Conservation (phyloP, 2,888 invertebrate genomes). For the Trichopria drosophilae region DNA sequence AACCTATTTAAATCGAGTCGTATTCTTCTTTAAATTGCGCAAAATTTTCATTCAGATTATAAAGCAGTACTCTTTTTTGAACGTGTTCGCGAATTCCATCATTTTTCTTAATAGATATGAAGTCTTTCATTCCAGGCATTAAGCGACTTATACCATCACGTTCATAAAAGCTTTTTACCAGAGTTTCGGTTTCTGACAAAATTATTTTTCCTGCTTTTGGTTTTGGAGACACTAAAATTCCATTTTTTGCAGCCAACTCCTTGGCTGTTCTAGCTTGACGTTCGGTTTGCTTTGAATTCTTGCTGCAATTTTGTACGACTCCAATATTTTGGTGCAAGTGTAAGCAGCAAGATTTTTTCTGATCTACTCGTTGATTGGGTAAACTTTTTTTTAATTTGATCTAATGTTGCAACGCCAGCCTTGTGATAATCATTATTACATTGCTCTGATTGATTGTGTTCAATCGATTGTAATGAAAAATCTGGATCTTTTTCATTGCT, state of each 20-base stretch:
- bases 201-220: conserved; percentile 5
- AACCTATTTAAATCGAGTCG: conserved; percentile 21
- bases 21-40: conserved; percentile 4
- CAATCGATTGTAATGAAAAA: too few species aligned
- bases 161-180: conserved; percentile 3
- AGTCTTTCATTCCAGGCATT: conserved; percentile 35
- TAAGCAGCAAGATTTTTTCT: too few species aligned
- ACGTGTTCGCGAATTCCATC: conserved; percentile 24
- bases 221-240: conserved; percentile 21
- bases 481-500: too few species aligned
- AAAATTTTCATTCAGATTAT: conserved; percentile 18
- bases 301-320: too few species aligned
- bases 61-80: conserved; percentile 19
- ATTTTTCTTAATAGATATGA: conserved; percentile 25
- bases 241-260: conserved; percentile 13
- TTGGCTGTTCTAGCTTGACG: conserved; percentile 7
- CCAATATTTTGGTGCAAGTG: conserved; percentile 13
- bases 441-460: too few species aligned
- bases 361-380: background rate
- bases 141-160: conserved; percentile 25
- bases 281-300: conserved; percentile 3
- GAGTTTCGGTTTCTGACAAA: conserved; percentile 3
- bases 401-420: too few species aligned
- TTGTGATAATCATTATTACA: too few species aligned
- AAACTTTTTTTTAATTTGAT: conserved; percentile 15